phyloP scores from a whole-genome alignment of 2,113 vertebrate genomes.

The Pampusana beccarii region DNA sequence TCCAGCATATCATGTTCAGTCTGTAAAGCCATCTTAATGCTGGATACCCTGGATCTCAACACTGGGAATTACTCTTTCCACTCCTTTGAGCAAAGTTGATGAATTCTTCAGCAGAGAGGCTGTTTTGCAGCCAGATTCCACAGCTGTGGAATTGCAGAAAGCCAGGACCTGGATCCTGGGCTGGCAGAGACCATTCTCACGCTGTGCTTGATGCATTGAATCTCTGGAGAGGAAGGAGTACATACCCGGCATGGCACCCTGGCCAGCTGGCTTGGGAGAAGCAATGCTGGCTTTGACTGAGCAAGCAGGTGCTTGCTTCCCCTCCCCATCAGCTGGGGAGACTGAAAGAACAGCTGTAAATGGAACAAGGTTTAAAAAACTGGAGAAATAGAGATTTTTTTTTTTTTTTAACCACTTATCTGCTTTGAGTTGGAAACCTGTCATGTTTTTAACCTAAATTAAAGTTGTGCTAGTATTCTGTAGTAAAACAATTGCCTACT shows the following conservation, averaged over 20 bases:
- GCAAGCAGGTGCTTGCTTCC: constrained; percentile 60
- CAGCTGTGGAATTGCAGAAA: constrained; percentile 56
- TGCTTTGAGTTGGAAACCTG: neutral
- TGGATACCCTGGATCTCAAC: neutral
- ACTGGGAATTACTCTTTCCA: constrained; percentile 1
- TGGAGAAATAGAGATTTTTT: neutral
- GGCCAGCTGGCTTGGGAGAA: constrained; percentile 65
- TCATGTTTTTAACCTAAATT: neutral
- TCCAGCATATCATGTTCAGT: neutral
- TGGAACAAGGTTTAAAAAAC: constrained; percentile 5
- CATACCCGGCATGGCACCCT: neutral
- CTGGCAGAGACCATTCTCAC: constrained; percentile 33
- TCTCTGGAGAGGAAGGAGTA: constrained; percentile 55
- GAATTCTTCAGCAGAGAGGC: constrained; percentile 38
- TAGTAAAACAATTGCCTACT: constrained; percentile 49
- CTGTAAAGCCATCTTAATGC: neutral
- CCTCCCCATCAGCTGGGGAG: constrained; percentile 44
- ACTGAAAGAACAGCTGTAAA: constrained; percentile 66
- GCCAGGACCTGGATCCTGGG: constrained; percentile 36
- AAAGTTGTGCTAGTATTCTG: neutral
- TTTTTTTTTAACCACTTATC: neutral
- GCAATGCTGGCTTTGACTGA: constrained; percentile 58
- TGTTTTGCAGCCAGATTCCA: constrained; percentile 51
- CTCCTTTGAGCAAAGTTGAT: neutral
- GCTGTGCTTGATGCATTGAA: constrained; percentile 21